Evolutionary conservation across 1,140 invertebrate species (phyloP).

Genomic region (Leptinotarsa undecemlineata): DNA sequence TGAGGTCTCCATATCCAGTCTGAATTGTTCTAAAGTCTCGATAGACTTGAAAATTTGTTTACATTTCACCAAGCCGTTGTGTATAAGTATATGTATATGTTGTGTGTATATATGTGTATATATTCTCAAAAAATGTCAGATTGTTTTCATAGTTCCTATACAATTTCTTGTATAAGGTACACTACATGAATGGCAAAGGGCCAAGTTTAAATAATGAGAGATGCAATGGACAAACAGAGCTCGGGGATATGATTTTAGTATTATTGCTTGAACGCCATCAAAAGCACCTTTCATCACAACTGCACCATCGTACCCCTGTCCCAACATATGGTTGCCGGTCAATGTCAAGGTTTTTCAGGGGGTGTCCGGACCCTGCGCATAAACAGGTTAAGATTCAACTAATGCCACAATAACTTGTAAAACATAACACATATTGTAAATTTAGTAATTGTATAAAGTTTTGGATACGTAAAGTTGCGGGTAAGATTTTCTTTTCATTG

Average conservation of each 20-base stretch:
- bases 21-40: neutral
- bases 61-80: conserved; percentile 13
- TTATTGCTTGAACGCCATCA: conserved; percentile 10
- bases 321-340: neutral
- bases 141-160: conserved; percentile 7
- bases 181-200: conserved; percentile 2
- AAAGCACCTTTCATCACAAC: neutral
- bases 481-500: too few species aligned
- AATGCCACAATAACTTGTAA: too few species aligned
- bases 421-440: too few species aligned
- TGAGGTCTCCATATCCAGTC: too few species aligned
- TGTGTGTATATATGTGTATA: too few species aligned
- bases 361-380: neutral
- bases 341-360: neutral
- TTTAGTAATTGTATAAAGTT: too few species aligned
- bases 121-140: conserved; percentile 1
- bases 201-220: conserved; percentile 27
- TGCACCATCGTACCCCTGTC: conserved; percentile 23
- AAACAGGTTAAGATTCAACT: too few species aligned
- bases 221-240: conserved; percentile 20
- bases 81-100: too few species aligned
- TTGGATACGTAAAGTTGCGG: too few species aligned
- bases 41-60: conserved; percentile 2
- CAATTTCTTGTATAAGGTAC: neutral
- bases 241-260: conserved; percentile 15